These are phyloP conservation scores for Gila robusta DNA, from an alignment of 2,797 vertebrate species.

Conservation along the genomic window DNA sequence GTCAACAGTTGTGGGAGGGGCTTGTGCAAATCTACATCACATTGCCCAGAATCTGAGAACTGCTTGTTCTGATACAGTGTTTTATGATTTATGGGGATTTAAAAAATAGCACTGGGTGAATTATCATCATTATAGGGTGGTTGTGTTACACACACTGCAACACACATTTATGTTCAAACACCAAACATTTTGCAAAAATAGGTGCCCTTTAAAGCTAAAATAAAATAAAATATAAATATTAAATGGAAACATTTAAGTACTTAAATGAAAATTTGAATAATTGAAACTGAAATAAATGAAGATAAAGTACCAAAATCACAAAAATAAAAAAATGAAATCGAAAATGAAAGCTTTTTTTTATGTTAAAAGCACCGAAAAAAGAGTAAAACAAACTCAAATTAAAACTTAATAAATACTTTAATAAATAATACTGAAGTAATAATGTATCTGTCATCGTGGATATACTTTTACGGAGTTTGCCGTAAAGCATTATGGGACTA, in stretches of 20 bases:
- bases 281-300: not conserved
- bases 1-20: no score
- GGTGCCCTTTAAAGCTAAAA: not conserved
- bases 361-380: not conserved
- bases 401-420: not conserved
- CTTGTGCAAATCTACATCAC: no score
- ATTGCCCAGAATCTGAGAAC: no score
- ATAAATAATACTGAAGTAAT: not conserved
- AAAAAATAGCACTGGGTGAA: no score
- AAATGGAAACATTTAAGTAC: not conserved
- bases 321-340: not conserved
- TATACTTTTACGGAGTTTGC: not conserved
- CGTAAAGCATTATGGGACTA: not conserved
- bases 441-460: not conserved
- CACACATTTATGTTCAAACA: no score
- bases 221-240: not conserved
- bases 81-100: no score
- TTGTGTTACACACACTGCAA: no score
- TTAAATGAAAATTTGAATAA: not conserved
- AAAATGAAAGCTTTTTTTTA: no score
- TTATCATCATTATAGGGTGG: no score
- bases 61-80: no score
- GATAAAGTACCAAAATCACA: not conserved
- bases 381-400: not conserved
- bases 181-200: no score